Percentiles rank a stretch among this genome's conserved stretches.
These are phyloP conservation scores for Gymnocypris eckloni DNA, from an alignment of 2,797 vertebrate species.

Conservation along the genomic window DNA sequence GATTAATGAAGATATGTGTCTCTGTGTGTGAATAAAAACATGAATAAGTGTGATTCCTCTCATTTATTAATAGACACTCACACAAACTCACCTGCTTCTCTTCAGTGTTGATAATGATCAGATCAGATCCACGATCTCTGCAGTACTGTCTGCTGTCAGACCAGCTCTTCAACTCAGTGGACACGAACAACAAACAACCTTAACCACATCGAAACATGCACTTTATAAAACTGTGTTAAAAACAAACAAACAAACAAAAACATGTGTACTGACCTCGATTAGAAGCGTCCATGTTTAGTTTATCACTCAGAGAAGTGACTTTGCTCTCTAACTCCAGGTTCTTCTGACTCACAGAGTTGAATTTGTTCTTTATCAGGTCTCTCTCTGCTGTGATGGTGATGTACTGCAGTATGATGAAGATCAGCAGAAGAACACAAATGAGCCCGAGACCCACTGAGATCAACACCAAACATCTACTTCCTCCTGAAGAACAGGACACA, in stretches of 20 bases:
- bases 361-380: not conserved
- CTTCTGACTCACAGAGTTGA: too few species aligned
- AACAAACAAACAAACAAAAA: too few species aligned
- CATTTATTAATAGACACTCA: not conserved
- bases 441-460: too few species aligned
- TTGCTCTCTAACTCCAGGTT: too few species aligned
- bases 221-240: not conserved
- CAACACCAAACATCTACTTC: too few species aligned
- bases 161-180: not conserved
- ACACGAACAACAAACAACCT: not conserved
- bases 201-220: not conserved
- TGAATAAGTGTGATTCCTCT: too few species aligned
- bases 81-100: not conserved
- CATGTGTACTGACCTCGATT: not conserved
- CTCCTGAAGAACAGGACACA: too few species aligned
- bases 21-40: not conserved
- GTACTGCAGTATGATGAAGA: too few species aligned
- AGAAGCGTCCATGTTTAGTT: too few species aligned
- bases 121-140: not conserved
- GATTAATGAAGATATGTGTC: not conserved
- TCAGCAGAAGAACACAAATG: too few species aligned
- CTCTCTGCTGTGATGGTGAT: not conserved
- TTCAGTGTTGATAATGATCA: conserved; percentile 25
- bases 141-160: not conserved
- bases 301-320: not conserved